Evolutionary conservation across 2,113 vertebrate species (phyloP), one percentile per base, ranked within the genome.

Genomic region (Galemys pyrenaicus): DNA sequence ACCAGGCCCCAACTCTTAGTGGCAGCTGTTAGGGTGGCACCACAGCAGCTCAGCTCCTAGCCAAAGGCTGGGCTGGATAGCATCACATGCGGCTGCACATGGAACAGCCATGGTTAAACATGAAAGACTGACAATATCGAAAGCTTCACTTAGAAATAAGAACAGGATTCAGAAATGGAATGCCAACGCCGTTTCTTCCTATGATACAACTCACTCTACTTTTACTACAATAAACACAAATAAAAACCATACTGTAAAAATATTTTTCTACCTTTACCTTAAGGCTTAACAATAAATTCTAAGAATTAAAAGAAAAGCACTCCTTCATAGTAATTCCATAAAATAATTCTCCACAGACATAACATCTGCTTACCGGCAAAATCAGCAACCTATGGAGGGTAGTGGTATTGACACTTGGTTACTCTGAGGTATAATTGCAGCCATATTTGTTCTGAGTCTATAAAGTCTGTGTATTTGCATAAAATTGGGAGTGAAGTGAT

Each of bases 91-190:
- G 54, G 6, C 54, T 22, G 20, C 54, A 56, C 49, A 16, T 16
- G 49, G 49, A 51, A 51, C 49, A 56, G 6, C 96, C 74, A 84
- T 49, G 89, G 92, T 67, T 91, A 97, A 97, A 96, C 81, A 46
- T 7, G 32, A 89, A 93, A 96, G 95, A 86, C 32, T 80, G 87
- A 96, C 3, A 96, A 96, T 62, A 96, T 94, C 89, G 96, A 97
- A 22, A 22, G 16, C 56, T 91, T 95, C 97, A 96, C 81, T 97
- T 96, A 96, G 54, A 97, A 97, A 98, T 94, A 98, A 91, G 97
- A 98, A 98, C 64, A 92, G 88, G n/a, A 35, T 68, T 81, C 11
- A 7, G 96, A 97, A 97, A 95, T 68, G 58, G 87, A 97, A 97
- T 97, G 97, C 95, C 95, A 97, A 97, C 17, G 22, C 87, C 0